phyloP scores from a whole-genome alignment of 2,888 invertebrate species.

The Lagria hirta region DNA sequence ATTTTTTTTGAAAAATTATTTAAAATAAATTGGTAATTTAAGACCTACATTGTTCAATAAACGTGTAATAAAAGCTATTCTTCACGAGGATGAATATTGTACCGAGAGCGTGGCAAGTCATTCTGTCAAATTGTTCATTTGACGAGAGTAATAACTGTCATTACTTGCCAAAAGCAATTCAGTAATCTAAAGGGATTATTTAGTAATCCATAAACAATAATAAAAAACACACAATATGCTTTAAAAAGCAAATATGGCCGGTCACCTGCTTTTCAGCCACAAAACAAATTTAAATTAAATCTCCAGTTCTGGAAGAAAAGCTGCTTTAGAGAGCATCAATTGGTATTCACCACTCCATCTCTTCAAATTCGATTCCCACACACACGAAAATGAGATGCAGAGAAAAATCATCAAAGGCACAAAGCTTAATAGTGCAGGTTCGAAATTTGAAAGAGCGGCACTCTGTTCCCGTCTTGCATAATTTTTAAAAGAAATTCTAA shows the following conservation, averaged over 20 bases:
- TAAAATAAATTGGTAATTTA: too few species aligned
- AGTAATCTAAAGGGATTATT: too few species aligned
- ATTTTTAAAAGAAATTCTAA: slow-evolving; percentile 29
- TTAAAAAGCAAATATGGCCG: slow-evolving; percentile 9
- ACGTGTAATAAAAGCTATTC: too few species aligned
- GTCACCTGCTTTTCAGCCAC: slow-evolving; percentile 5
- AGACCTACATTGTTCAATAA: too few species aligned
- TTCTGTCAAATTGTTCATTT: too few species aligned
- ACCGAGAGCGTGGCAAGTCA: too few species aligned
- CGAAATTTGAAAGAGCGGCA: slow-evolving; percentile 39
- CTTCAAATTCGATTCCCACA: slow-evolving; percentile 55
- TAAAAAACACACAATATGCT: too few species aligned
- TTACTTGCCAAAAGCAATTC: too few species aligned
- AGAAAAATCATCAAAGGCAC: slow-evolving; percentile 57
- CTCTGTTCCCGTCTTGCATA: slow-evolving; percentile 22
- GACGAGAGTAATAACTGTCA: too few species aligned
- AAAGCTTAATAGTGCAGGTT: slow-evolving; percentile 52
- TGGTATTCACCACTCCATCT: slow-evolving; percentile 55
- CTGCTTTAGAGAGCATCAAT: slow-evolving; percentile 50
- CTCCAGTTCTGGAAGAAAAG: slow-evolving; percentile 40
- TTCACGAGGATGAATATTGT: too few species aligned
- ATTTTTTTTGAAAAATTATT: too few species aligned
- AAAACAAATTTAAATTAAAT: slow-evolving; percentile 34
- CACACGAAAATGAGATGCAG: slow-evolving; percentile 56
- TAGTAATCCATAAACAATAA: too few species aligned